phyloP scores from a whole-genome alignment of 1,140 invertebrate species.

The Coelopa frigida region DNA sequence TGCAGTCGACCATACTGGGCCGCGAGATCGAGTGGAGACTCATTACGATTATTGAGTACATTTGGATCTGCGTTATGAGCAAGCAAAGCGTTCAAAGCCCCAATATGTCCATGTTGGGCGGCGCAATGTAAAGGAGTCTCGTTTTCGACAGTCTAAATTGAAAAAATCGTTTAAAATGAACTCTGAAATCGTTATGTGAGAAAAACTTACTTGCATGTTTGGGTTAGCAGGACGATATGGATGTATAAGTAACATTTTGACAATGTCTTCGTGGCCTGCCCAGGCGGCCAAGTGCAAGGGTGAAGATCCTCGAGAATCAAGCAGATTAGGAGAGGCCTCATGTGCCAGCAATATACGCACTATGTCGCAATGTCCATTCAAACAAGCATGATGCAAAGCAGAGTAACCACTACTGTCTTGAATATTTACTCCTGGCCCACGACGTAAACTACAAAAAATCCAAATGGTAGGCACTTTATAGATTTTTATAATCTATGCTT shows the following conservation, averaged over 20 bases:
- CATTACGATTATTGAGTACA: slow-evolving; percentile 79
- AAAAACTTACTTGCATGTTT: slow-evolving; percentile 65
- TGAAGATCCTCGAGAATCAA: slow-evolving; percentile 76
- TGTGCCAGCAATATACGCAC: slow-evolving; percentile 76
- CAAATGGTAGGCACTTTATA: slow-evolving; percentile 19
- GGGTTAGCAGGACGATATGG: slow-evolving; percentile 71
- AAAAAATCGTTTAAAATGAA: slow-evolving; percentile 8
- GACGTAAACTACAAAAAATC: slow-evolving; percentile 80
- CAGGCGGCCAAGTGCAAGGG: slow-evolving; percentile 84
- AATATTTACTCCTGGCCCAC: slow-evolving; percentile 84
- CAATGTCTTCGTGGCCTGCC: slow-evolving; percentile 80
- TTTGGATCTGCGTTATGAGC: slow-evolving; percentile 82
- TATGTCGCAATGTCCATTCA: slow-evolving; percentile 92
- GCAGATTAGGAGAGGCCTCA: slow-evolving; percentile 83
- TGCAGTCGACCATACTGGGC: slow-evolving; percentile 81
- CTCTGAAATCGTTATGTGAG: no score
- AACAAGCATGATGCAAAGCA: slow-evolving; percentile 85
- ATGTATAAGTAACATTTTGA: slow-evolving; percentile 66
- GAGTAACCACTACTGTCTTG: slow-evolving; percentile 93
- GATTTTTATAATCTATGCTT: slow-evolving; percentile 53
- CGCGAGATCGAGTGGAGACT: slow-evolving; percentile 89
- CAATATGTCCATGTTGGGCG: slow-evolving; percentile 88
- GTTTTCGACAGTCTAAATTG: slow-evolving; percentile 76
- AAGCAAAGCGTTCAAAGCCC: slow-evolving; percentile 79
- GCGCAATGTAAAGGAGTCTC: slow-evolving; percentile 92